Percentiles rank a stretch among this genome's conserved stretches.
Evolutionary conservation across 2,113 vertebrate species (phyloP).

Genomic region (Saimiri boliviensis): DNA sequence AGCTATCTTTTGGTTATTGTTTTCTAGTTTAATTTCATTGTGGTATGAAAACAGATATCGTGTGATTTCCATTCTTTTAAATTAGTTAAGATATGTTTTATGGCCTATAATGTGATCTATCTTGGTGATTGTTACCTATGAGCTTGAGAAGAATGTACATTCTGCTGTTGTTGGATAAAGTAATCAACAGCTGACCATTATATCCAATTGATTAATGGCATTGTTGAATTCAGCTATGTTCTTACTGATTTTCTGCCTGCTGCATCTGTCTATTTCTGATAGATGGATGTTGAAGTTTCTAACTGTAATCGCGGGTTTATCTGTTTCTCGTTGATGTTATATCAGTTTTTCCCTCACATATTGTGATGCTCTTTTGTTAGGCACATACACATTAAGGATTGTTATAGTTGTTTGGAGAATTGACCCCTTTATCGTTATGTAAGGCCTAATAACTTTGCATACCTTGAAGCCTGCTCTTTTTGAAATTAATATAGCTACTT

Average conservation of each 20-base stretch:
- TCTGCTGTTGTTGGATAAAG: not conserved
- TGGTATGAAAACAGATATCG: not conserved
- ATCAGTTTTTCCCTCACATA: not conserved
- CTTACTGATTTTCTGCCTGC: not conserved
- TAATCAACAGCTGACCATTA: not conserved
- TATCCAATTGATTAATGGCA: not conserved
- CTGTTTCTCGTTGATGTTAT: not conserved
- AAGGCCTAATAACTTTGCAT: not conserved
- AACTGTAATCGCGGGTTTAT: not conserved
- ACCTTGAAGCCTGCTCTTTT: not conserved
- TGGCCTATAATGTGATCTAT: not conserved
- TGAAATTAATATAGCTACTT: not conserved
- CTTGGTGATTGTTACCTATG: not conserved
- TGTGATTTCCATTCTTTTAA: not conserved
- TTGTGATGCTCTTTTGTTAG: not conserved
- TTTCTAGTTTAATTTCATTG: not conserved
- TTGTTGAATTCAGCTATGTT: not conserved
- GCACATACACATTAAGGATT: not conserved
- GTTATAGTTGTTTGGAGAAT: not conserved
- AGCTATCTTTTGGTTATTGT: not conserved
- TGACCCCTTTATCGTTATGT: not conserved
- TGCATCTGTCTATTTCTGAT: not conserved
- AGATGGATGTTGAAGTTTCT: not conserved
- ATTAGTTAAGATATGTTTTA: not conserved
- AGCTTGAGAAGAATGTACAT: not conserved